Evolutionary conservation across 2,888 invertebrate genomes (phyloP), one percentile per base, ranked within the genome.

Genomic region (Neoascia interrupta): DNA sequence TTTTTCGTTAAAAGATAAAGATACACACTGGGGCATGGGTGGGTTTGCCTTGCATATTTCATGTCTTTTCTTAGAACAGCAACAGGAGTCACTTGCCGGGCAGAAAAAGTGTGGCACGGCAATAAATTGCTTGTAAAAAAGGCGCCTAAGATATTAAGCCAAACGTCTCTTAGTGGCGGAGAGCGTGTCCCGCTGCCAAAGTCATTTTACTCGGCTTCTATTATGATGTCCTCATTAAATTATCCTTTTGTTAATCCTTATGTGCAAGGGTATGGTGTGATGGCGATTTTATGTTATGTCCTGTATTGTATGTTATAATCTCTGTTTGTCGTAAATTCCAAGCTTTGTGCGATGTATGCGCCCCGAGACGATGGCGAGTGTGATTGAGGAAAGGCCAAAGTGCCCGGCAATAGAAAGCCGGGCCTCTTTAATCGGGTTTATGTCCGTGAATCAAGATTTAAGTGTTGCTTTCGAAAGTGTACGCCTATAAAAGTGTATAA

Each of bases 181-280:
- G 66, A 69, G 66, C 61, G 72, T 63, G 49, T 45, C 74, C 53
- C 26, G 45, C 61, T 73, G 66, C 43, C 72, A 61, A 79, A 68
- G 73, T 68, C 72, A 56, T 79, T 79, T 72, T 47, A 72, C 53
- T 72, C 66, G 39, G 28, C 60, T 66, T 60, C 60, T 73, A 73
- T 79, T 79, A 61, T 79, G 68, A 73, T 73, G 73, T 73, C 51
- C 66, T 79, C 79, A 73, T 72, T 79, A 79, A 79, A 79, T 79
- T 79, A 79, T 79, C 79, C 79, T 61, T 79, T 79, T 79, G 79
- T 79, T 79, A 79, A 79, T 73, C 79, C 61, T 79, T 73, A 68
- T 61, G 56, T 49, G 53, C 53, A 10, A 23, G 53, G 45, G 37
- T 60, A 56, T 54, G 11, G 43, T 41, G 54, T 23, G 66, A 64